phyloP scores from a whole-genome alignment of 2,888 invertebrate genomes.

The Spodoptera picta region DNA sequence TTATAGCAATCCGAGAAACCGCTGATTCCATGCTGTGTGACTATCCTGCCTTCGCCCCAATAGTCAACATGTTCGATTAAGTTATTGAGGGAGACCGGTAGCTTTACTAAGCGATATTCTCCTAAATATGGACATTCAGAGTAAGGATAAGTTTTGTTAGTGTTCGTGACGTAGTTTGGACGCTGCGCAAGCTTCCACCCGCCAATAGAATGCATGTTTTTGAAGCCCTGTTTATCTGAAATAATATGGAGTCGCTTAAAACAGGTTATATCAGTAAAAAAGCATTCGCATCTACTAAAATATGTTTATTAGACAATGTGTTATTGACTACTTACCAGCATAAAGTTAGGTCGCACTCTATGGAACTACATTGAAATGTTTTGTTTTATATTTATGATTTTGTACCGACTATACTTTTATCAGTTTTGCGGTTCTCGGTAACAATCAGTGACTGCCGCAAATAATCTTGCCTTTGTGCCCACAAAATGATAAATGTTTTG shows the following conservation, averaged over 20 bases:
- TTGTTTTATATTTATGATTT: conserved; percentile 29
- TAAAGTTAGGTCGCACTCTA: not conserved
- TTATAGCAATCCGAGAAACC: conserved; percentile 68
- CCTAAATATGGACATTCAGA: conserved; percentile 70
- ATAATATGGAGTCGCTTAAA: not conserved
- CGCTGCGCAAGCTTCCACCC: conserved; percentile 45
- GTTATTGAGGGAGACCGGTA: conserved; percentile 50
- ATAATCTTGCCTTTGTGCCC: conserved; percentile 7
- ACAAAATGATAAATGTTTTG: conserved; percentile 6
- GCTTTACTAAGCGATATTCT: conserved; percentile 62
- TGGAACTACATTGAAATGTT: not conserved
- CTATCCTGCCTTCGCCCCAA: conserved; percentile 70
- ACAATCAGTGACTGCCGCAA: conserved; percentile 15
- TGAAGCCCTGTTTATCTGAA: conserved; percentile 5
- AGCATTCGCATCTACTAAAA: too few relatives aligned
- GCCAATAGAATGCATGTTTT: conserved; percentile 37
- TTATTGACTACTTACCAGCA: too few relatives aligned
- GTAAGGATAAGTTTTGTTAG: conserved; percentile 64
- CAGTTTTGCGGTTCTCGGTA: conserved; percentile 30
- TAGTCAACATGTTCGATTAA: conserved; percentile 68
- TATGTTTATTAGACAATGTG: too few relatives aligned
- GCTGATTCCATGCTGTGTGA: conserved; percentile 41
- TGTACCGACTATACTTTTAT: conserved; percentile 1
- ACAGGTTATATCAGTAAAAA: not conserved
- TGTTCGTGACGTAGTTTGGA: conserved; percentile 64